phyloP scores from a whole-genome alignment of 2,113 vertebrate species.

The Melanostigma gelatinosum region DNA sequence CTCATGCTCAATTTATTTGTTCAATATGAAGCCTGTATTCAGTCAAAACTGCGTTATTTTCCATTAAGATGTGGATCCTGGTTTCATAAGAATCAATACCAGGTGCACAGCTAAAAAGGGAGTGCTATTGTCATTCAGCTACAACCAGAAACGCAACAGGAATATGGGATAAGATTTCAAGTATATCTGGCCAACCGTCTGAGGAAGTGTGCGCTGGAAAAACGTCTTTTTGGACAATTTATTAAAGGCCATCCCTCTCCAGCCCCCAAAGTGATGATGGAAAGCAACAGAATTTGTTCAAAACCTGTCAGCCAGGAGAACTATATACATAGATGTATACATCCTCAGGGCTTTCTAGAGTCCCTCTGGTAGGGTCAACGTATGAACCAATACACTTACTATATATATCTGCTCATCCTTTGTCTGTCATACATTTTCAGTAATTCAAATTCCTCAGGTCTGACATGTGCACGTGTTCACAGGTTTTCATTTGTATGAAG shows the following conservation, averaged over 20 bases:
- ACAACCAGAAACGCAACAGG: conserved; percentile 14
- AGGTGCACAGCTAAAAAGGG: conserved; percentile 18
- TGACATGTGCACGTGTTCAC: background rate
- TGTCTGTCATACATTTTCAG: conserved; percentile 17
- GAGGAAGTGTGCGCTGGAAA: conserved; percentile 42
- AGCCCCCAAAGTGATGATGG: conserved; percentile 24
- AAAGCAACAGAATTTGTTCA: conserved; percentile 4
- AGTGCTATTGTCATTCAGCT: conserved; percentile 40
- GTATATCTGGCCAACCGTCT: conserved; percentile 36
- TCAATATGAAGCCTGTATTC: background rate
- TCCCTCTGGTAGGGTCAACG: conserved; percentile 22
- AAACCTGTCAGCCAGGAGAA: background rate
- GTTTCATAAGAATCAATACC: background rate
- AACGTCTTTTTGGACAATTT: conserved; percentile 38
- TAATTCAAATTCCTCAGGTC: conserved; percentile 26
- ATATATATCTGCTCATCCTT: conserved; percentile 19
- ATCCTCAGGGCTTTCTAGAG: conserved; percentile 23
- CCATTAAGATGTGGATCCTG: background rate
- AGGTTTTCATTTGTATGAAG: background rate
- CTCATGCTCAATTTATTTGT: background rate
- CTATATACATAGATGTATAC: conserved; percentile 3
- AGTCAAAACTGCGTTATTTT: background rate
- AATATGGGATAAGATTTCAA: conserved; percentile 37
- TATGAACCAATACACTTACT: conserved; percentile 4
- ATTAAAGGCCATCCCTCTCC: conserved; percentile 25